phyloP scores from a whole-genome alignment of 2,888 invertebrate genomes.

The Nineta flava region DNA sequence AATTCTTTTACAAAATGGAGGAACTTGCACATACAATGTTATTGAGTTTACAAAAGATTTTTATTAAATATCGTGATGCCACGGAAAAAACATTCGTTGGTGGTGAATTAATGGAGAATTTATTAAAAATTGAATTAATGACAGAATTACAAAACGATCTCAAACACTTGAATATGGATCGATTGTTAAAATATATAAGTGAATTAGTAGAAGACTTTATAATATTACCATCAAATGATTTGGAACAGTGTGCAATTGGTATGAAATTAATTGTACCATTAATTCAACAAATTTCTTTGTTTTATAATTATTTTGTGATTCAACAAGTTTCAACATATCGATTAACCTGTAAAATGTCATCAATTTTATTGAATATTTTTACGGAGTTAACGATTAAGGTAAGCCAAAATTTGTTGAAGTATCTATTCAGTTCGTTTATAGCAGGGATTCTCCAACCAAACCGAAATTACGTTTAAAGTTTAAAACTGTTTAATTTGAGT shows the following conservation, averaged over 20 bases:
- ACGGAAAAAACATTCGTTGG: conserved; percentile 10
- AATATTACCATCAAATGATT: background rate
- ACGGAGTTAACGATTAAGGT: conserved; percentile 62
- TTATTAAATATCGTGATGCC: conserved; percentile 16
- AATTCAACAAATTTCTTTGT: conserved; percentile 56
- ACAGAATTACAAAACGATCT: conserved; percentile 46
- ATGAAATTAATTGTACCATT: conserved; percentile 38
- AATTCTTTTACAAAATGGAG: conserved; percentile 17
- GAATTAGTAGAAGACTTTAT: no score
- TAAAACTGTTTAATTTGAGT: no score
- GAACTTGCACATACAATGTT: conserved; percentile 19
- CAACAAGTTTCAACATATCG: conserved; percentile 66
- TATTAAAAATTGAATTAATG: conserved; percentile 26
- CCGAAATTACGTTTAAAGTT: no score
- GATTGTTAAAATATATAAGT: conserved; percentile 18
- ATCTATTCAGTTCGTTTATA: no score
- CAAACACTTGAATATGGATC: conserved; percentile 35
- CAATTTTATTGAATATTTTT: conserved; percentile 70
- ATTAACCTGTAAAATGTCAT: conserved; percentile 66
- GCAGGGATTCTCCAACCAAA: no score
- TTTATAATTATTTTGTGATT: conserved; percentile 64
- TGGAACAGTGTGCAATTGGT: background rate
- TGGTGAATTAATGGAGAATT: conserved; percentile 6
- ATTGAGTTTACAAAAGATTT: conserved; percentile 17
- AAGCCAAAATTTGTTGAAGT: conserved; percentile 14